phyloP scores from a whole-genome alignment of 1,140 invertebrate species.

The Arctopsyche grandis region DNA sequence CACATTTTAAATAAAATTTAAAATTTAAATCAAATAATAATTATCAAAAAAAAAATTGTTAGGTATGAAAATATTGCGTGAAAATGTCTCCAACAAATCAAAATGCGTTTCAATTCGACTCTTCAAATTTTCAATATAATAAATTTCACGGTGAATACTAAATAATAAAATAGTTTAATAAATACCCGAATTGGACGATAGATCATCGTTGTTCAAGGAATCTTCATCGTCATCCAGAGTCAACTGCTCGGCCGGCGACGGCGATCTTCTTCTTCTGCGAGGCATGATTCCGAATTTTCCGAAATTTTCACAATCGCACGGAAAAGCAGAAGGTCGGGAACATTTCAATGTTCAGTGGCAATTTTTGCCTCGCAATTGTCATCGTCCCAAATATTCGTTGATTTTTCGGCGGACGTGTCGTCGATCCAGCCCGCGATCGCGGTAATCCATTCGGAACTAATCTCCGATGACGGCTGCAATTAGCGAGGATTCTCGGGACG shows the following conservation, averaged over 20 bases:
- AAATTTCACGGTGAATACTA: too few species aligned
- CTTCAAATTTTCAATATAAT: too few species aligned
- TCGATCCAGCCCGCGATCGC: background rate
- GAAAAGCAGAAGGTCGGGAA: too few species aligned
- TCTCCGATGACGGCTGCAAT: slow-evolving; percentile 52
- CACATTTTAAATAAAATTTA: too few species aligned
- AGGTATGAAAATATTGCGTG: too few species aligned
- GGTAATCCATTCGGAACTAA: slow-evolving; percentile 52
- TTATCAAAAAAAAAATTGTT: too few species aligned
- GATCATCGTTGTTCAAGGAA: slow-evolving; percentile 46
- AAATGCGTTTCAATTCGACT: too few species aligned
- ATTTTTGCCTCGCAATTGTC: too few species aligned
- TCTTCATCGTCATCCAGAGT: slow-evolving; percentile 51
- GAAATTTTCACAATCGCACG: background rate
- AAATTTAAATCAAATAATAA: too few species aligned
- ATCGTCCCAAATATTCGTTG: background rate
- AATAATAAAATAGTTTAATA: too few species aligned
- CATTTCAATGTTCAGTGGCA: too few species aligned
- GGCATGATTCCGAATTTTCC: slow-evolving; percentile 34
- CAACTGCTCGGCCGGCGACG: slow-evolving; percentile 44
- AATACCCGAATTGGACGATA: slow-evolving; percentile 48
- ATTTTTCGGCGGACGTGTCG: background rate
- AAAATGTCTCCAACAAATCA: too few species aligned
- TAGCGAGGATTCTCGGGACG: slow-evolving; percentile 46
- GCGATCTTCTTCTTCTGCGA: slow-evolving; percentile 47